These are phyloP conservation scores for Quiscalus mexicanus DNA, from an alignment of 2,113 vertebrate species.

Conservation along the genomic window DNA sequence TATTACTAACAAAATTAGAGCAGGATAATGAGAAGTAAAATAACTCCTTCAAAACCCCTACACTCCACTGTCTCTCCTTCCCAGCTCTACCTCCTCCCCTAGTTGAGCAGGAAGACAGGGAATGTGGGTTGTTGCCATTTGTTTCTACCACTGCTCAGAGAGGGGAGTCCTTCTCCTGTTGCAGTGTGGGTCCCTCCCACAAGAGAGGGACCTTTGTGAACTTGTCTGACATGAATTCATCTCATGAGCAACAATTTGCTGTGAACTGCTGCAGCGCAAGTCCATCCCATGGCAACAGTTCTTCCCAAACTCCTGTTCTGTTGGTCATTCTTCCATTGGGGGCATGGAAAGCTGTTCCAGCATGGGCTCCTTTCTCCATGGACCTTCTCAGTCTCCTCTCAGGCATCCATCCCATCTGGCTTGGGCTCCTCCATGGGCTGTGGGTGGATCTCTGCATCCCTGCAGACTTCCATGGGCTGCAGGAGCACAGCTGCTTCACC, in stretches of 20 bases:
- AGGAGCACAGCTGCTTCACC: neutral
- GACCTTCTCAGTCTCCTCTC: neutral
- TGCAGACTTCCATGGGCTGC: no score
- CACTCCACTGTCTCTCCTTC: neutral
- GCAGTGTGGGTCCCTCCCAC: no score
- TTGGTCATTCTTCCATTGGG: rapidly evolving
- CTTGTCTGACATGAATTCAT: neutral
- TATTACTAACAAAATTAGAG: neutral
- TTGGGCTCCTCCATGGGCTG: rapidly evolving
- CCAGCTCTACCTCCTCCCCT: neutral
- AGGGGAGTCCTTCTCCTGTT: neutral
- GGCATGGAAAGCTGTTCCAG: neutral
- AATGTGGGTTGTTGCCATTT: neutral
- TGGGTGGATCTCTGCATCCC: neutral
- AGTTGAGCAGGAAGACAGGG: neutral
- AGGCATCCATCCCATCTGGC: rapidly evolving
- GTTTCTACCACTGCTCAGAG: neutral
- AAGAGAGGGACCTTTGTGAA: neutral
- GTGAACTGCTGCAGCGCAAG: rapidly evolving
- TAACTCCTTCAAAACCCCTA: neutral
- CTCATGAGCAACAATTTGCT: neutral
- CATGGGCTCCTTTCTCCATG: neutral
- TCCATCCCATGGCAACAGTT: neutral
- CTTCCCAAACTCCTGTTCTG: neutral
- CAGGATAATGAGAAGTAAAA: neutral